Evolutionary conservation across 2,888 invertebrate species (phyloP).

Genomic region (Andrena flavipes): DNA sequence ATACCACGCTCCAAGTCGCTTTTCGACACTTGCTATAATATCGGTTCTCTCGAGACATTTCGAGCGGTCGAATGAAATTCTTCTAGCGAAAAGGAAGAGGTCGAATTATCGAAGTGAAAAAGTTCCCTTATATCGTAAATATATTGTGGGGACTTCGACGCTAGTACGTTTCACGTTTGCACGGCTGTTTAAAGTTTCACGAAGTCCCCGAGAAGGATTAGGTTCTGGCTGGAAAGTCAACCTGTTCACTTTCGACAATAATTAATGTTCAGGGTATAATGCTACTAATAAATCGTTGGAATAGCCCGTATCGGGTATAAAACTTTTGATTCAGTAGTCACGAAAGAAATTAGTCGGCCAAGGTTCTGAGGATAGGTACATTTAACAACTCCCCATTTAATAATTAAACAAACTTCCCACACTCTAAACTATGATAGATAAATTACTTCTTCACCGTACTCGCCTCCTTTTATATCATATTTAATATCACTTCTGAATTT

Average conservation of each 20-base stretch:
- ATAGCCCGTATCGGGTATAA: not conserved
- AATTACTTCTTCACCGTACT: no score
- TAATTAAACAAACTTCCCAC: no score
- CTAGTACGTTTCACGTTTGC: conserved; percentile 4
- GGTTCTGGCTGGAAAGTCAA: conserved; percentile 35
- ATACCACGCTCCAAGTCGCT: not conserved
- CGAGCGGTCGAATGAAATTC: not conserved
- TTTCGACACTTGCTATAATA: not conserved
- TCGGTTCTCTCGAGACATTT: not conserved
- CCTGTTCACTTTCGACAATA: conserved; percentile 38
- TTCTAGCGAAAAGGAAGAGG: not conserved
- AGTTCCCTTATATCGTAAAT: conserved; percentile 16
- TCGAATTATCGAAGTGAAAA: not conserved
- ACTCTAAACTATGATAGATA: no score
- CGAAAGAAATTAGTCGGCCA: conserved; percentile 7
- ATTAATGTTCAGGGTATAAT: conserved; percentile 49
- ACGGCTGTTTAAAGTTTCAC: conserved; percentile 53
- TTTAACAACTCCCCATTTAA: not conserved
- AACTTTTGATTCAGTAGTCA: not conserved
- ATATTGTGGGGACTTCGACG: not conserved
- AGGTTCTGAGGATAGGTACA: not conserved
- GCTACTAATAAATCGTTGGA: conserved; percentile 16
- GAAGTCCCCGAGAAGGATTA: conserved; percentile 38
- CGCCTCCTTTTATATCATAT: no score
- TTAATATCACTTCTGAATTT: no score